Evolutionary conservation across 2,113 vertebrate species (phyloP), one percentile per base, ranked within the genome.

Genomic region (Callipepla californica): DNA sequence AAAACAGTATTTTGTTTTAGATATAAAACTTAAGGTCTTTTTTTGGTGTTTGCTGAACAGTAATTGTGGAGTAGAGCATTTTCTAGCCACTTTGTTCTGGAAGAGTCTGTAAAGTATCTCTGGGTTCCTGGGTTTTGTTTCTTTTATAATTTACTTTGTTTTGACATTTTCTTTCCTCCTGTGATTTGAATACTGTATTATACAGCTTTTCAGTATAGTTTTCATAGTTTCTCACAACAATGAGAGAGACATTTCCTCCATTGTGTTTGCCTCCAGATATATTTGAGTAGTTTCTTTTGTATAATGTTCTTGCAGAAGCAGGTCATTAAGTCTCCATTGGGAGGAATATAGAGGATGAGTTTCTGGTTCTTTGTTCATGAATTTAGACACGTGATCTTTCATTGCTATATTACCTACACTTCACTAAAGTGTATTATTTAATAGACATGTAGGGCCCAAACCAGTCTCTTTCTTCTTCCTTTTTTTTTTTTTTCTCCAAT

Each of bases 141-240:
- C 51, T 91, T 78, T 77, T 74, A 14, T 72, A 92, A 94, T 95
- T 93, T 94, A 77, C 47, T 96, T 96, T 93, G 63, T 94, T 96
- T 87, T 84, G 73, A 93, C 3, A 0, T 8, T 36, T 91, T 81
- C 47, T 89, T 90, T 80, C 20, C 86, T 96, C 70, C 13, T 95
- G 88, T 92, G 80, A 94, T 96, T 95, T 96, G 72, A 93, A 91
- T 91, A 92, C 66, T 69, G 30, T 79, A 51, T 92, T 80, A 86
- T 68, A 74, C 75, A 92, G 34, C 63, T 82, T 95, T 91, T 88
- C 58, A 61, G 58, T 68, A 82, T 75, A 38, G 8, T 50, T 94
- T 94, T 90, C 78, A 77, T 51, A 77, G 78, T n/a, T 95, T 90
- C 63, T 94, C 22, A 63, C 79, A 57, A 73, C 65, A 75, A 69